Evolutionary conservation across 1,140 invertebrate species (phyloP).

Genomic region (Phthorimaea operculella): DNA sequence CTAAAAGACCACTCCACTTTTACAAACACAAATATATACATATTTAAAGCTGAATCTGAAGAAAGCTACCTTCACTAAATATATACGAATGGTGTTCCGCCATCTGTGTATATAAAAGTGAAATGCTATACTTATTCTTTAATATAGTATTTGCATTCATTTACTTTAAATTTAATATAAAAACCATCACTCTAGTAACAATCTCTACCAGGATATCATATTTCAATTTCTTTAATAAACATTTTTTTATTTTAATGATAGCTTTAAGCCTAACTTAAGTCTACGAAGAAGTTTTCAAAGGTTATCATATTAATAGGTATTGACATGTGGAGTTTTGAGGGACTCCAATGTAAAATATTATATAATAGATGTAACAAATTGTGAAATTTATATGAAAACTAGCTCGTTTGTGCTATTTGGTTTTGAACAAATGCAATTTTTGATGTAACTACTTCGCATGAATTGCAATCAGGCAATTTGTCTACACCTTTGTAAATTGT

Average conservation of each 20-base stretch:
- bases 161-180: slow-evolving; percentile 57
- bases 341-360: slow-evolving; percentile 33
- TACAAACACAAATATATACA: slow-evolving; percentile 23
- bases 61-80: slow-evolving; percentile 6
- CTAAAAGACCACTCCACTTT: slow-evolving; percentile 34
- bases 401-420: slow-evolving; percentile 54
- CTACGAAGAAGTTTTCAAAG: slow-evolving; percentile 57
- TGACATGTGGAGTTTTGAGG: slow-evolving; percentile 4
- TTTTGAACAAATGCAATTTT: slow-evolving; percentile 55
- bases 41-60: slow-evolving; percentile 18
- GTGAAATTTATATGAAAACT: slow-evolving; percentile 41
- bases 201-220: slow-evolving; percentile 64
- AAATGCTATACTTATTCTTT: slow-evolving; percentile 30
- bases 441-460: slow-evolving; percentile 43
- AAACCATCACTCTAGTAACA: slow-evolving; percentile 66
- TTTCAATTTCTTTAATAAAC: slow-evolving; percentile 58
- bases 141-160: slow-evolving; percentile 34
- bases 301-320: slow-evolving; percentile 16
- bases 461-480: slow-evolving; percentile 14
- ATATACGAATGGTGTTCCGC: slow-evolving; percentile 32
- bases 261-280: slow-evolving; percentile 59
- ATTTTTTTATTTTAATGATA: slow-evolving; percentile 56
- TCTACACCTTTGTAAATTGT: no score
- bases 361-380: slow-evolving; percentile 36
- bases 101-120: slow-evolving; percentile 30